Evolutionary conservation across 1,140 invertebrate genomes (phyloP).

Genomic region (Hermetia illucens): DNA sequence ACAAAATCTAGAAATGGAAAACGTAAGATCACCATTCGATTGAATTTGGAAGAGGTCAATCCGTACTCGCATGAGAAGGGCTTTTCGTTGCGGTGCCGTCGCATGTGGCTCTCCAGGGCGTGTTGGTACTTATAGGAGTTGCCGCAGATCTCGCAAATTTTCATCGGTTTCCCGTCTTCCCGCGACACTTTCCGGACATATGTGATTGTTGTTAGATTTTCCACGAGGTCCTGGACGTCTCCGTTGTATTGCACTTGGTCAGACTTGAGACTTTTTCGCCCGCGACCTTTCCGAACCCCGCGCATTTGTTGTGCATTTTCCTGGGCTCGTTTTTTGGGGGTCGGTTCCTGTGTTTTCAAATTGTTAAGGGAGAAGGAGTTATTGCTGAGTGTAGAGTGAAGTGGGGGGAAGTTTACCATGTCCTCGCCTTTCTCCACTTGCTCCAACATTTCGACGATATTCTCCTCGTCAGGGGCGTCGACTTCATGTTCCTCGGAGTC

Average conservation of each 20-base stretch:
- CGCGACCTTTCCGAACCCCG: background rate
- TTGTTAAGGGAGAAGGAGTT: no score
- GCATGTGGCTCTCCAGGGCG: slow-evolving; percentile 25
- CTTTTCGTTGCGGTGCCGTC: slow-evolving; percentile 18
- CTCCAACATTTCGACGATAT: background rate
- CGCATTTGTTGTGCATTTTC: slow-evolving; percentile 4
- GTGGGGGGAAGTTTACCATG: no score
- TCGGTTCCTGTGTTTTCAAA: background rate
- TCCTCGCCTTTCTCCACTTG: no score
- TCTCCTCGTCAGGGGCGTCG: background rate
- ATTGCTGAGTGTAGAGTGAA: no score
- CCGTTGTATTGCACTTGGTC: background rate
- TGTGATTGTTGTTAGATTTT: slow-evolving; percentile 15
- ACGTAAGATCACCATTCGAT: background rate
- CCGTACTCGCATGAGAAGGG: slow-evolving; percentile 3
- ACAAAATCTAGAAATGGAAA: slow-evolving; percentile 13
- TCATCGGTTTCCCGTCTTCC: background rate
- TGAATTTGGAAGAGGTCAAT: slow-evolving; percentile 8
- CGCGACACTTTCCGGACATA: background rate
- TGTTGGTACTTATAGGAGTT: slow-evolving; percentile 29
- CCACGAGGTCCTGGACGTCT: slow-evolving; percentile 11
- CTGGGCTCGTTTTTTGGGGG: slow-evolving; percentile 5
- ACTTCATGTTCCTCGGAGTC: background rate
- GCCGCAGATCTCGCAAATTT: slow-evolving; percentile 19
- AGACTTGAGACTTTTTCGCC: slow-evolving; percentile 2